phyloP scores from a whole-genome alignment of 2,797 vertebrate genomes.

The Bucorvus abyssinicus region DNA sequence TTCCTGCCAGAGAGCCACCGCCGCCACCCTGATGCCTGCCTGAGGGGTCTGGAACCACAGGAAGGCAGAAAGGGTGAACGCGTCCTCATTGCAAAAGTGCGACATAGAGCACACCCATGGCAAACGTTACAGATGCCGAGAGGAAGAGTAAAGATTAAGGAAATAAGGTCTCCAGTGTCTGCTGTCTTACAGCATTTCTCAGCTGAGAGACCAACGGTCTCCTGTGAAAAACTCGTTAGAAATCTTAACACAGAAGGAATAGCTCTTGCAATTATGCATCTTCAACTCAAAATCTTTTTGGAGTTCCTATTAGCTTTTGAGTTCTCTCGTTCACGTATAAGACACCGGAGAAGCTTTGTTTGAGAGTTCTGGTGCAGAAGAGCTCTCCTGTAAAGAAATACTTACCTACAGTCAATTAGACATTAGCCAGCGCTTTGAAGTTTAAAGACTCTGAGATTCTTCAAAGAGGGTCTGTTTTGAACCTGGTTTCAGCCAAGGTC shows the following conservation, averaged over 20 bases:
- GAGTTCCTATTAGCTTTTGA: background rate
- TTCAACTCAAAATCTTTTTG: background rate
- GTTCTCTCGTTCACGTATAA: background rate
- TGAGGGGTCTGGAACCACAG: background rate
- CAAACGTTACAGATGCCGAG: background rate
- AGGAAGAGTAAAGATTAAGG: background rate
- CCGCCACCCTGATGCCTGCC: background rate
- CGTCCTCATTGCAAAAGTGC: rapidly evolving
- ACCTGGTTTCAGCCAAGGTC: constrained; percentile 14
- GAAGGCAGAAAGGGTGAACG: background rate
- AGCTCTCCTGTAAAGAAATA: background rate
- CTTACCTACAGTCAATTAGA: constrained; percentile 20
- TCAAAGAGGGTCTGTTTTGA: constrained; percentile 26
- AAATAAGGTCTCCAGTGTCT: background rate
- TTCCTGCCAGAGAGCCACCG: background rate
- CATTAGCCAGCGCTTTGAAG: constrained; percentile 22
- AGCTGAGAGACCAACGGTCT: background rate
- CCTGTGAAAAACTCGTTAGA: background rate
- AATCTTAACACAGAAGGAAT: background rate
- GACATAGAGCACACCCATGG: background rate
- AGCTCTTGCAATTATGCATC: background rate
- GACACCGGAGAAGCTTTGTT: background rate
- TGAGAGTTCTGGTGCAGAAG: background rate
- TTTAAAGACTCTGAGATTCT: background rate
- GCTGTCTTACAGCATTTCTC: background rate